Evolutionary conservation across 1,140 invertebrate species (phyloP).

Genomic region (Galleria mellonella): DNA sequence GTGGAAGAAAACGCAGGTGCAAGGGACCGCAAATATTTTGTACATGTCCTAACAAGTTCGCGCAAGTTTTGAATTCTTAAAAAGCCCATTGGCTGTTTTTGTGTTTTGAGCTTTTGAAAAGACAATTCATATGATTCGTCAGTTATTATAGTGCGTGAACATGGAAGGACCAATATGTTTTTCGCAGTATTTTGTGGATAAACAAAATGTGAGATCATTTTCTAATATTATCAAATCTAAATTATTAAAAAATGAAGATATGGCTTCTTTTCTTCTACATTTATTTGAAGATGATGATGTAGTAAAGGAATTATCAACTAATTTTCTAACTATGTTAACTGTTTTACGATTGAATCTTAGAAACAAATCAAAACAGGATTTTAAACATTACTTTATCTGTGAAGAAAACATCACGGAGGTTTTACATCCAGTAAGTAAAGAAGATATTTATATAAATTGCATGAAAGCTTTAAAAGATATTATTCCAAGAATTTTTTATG

Average conservation of each 20-base stretch:
- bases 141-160: too few species aligned
- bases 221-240: conserved; percentile 42
- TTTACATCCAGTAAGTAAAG: conserved; percentile 31
- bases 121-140: background rate
- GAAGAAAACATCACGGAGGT: conserved; percentile 1
- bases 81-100: too few species aligned
- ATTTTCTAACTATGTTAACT: conserved; percentile 24
- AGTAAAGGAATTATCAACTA: conserved; percentile 23
- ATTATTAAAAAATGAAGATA: conserved; percentile 33
- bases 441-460: conserved; percentile 28
- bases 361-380: conserved; percentile 34
- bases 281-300: conserved; percentile 30
- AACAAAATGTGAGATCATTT: conserved; percentile 55
- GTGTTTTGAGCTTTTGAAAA: too few species aligned
- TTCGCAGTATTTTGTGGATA: conserved; percentile 50
- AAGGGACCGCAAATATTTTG: too few species aligned
- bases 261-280: conserved; percentile 22
- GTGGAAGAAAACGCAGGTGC: too few species aligned
- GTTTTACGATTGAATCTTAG: conserved; percentile 35
- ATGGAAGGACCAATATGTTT: conserved; percentile 42
- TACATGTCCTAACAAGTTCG: too few species aligned
- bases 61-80: background rate
- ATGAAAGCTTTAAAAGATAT: conserved; percentile 32
- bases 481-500: conserved; percentile 46
- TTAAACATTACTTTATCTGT: conserved; percentile 38